Base-by-base conservation (phyloP, 2,888 invertebrate genomes). In the Neoaliturus tenellus region DNA sequence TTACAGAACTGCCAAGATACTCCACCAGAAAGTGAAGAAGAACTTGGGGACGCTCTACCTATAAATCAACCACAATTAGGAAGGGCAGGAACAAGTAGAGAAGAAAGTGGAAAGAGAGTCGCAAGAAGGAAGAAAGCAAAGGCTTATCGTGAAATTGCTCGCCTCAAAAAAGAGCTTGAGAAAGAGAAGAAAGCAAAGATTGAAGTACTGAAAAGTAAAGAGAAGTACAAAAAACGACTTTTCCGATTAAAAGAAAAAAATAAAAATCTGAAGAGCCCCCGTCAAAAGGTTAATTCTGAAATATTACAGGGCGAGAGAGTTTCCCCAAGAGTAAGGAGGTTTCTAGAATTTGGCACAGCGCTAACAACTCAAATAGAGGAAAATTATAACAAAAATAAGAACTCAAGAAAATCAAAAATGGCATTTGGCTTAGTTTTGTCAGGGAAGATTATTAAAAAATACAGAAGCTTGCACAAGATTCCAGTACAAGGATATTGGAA, bases 21-120 rank as follows among this genome's bases (percentile, higher is more conserved):
- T 80, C 80, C 80, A 28, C 58, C 55, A 31, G 58, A 28, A 3
- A 80, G 80, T 58, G 80, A 80, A 31, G 71, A 71, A 35, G 35
- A 5, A 14, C 71, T 25, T 33, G 71, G 4, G 6, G 71, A 71
- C 35, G 25, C 8, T n/a, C 35, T 35, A 33, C 33, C 33, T 71
- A 33, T 35, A 6, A 71, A 35, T 6, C 8, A 44, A 23, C 28
- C 78, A 12, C 2, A 5, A 48, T 48, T 80, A 8, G 80, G 80
- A 1, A 80, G 80, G 31, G 80, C 80, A n/a, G 58, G 80, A 48
- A 80, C 58, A 33, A 80, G 80, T 55, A 48, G 80, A 80, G 35
- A 58, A 58, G 35, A 33, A 12, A 25, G 33, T 80, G 80, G 80
- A 20, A 80, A 58, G 31, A 80, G 55, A 28, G n/a, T 80, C 17